Evolutionary conservation across 1,140 invertebrate genomes (phyloP), one percentile per base, ranked within the genome.

Genomic region (Sipha flava): DNA sequence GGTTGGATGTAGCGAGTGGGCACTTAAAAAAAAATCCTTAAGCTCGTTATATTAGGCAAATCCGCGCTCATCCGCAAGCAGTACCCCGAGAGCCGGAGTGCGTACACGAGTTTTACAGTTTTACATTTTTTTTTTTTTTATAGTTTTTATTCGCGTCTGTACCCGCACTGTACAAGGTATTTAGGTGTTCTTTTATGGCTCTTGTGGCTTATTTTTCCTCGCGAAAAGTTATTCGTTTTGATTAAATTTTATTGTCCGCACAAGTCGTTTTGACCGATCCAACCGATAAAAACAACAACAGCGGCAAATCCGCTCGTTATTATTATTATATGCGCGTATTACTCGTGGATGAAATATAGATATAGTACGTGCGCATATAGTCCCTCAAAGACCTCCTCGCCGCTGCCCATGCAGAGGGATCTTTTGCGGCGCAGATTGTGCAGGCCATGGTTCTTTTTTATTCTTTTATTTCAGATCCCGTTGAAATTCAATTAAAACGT

Each of bases 171-270:
- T 16, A 45, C 45, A 21, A 73, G 23, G 49, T 40, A 23, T 40
- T 77, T 77, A 77, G 73, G 73, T 59, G 52, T 59, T 37, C 23
- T 77, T 77, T 77, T 77, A 77, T 57, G 34, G 73, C 29, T 23
- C 18, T 23, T 4, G 52, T n/a, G 73, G 34, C 52, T 77, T 77
- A 57, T 77, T 59, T 43, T 21, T 59, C 52, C 21, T 37, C 70
- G 26, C 23, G 40, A 72, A 73, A 73, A 73, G 29, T 77, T 77
- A 59, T 77, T 77, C 73, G 73, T 77, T 77, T 77, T 77, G 73
- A 77, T 77, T 77, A 77, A 77, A 77, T 77, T 77, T 77, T 77
- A 57, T 59, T 57, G 73, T 77, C 52, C 72, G n/a, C 49, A 34
- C 52, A 40, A 75, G 47, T 57, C 73, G 52, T 77, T 57, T 54